A percentile compares a stretch with the other conserved stretches of the same genome.
These are phyloP conservation scores for Tenebrosternarchus preto DNA, from an alignment of 2,113 vertebrate genomes.

Conservation along the genomic window DNA sequence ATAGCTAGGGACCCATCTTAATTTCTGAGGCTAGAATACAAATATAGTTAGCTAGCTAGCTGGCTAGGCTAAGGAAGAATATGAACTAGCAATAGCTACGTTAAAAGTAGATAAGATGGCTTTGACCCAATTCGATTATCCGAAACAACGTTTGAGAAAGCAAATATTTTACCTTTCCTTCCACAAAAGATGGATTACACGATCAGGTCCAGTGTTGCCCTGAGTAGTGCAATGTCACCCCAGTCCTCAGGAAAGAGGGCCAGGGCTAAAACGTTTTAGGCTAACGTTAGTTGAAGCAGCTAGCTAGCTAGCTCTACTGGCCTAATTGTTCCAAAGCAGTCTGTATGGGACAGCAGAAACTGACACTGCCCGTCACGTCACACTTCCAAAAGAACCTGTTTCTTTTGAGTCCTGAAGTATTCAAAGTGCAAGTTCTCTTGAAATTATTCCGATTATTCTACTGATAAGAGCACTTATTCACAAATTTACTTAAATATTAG, in stretches of 20 bases:
- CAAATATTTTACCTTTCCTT: constrained; percentile 12
- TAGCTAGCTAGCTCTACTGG: constrained; percentile 8
- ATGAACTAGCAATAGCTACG: neutral
- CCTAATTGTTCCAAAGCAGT: neutral
- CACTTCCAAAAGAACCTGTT: constrained; percentile 7
- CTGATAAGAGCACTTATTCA: neutral
- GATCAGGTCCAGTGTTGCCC: neutral
- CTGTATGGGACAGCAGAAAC: constrained; percentile 43
- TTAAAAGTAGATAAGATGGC: neutral
- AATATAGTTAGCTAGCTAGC: constrained; percentile 13
- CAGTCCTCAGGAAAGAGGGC: neutral
- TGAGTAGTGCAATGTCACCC: neutral
- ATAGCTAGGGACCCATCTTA: neutral
- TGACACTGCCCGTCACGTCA: constrained; percentile 48
- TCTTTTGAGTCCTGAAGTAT: neutral
- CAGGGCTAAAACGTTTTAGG: constrained; percentile 13
- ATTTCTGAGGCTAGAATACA: neutral
- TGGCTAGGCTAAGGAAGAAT: constrained; percentile 2
- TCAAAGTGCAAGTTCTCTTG: neutral
- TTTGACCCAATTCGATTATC: neutral
- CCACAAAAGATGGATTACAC: neutral
- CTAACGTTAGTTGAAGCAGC: constrained; percentile 2
- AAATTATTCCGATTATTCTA: neutral
- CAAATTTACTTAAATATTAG: neutral
- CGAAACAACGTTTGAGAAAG: neutral